Conservation (phyloP, 2,797 vertebrate species). For the Oryzias sinensis region DNA sequence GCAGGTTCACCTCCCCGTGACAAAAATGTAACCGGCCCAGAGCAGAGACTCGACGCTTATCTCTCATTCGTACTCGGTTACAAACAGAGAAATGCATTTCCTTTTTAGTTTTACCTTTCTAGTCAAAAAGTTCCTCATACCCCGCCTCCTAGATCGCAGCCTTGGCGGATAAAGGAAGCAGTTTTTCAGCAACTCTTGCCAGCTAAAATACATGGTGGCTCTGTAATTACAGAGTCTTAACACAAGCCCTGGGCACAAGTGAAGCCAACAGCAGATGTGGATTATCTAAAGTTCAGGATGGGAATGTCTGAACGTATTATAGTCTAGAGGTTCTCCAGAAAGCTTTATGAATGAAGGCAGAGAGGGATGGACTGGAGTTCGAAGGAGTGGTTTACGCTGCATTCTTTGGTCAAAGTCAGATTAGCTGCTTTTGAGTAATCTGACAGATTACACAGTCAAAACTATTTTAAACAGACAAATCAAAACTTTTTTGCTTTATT, state of each 20-base stretch:
- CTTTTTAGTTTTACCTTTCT: constrained; percentile 22
- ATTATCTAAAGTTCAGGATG: constrained; percentile 60
- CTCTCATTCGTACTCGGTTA: constrained; percentile 14
- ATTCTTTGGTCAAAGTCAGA: too few species aligned
- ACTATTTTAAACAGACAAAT: too few species aligned
- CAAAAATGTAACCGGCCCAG: constrained; percentile 30
- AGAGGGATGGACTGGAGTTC: constrained; percentile 14
- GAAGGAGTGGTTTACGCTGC: neutral
- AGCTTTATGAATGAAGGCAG: constrained; percentile 24
- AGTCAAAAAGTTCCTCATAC: constrained; percentile 20
- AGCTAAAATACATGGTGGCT: constrained; percentile 72
- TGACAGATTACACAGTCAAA: too few species aligned
- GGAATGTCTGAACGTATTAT: constrained; percentile 42
- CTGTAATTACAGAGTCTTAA: constrained; percentile 71
- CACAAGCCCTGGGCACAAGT: constrained; percentile 62
- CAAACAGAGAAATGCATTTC: constrained; percentile 15
- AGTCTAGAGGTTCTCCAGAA: constrained; percentile 16
- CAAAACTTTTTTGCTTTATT: too few species aligned
- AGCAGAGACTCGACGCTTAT: constrained; percentile 50
- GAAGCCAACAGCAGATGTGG: constrained; percentile 56
- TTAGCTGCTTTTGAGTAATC: too few species aligned
- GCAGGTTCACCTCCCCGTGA: constrained; percentile 46
- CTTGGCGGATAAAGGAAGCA: constrained; percentile 56
- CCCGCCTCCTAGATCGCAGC: constrained; percentile 26
- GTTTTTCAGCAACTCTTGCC: constrained; percentile 55